Evolutionary conservation across 2,888 invertebrate species (phyloP).

Genomic region (Diplazon laetatorius): DNA sequence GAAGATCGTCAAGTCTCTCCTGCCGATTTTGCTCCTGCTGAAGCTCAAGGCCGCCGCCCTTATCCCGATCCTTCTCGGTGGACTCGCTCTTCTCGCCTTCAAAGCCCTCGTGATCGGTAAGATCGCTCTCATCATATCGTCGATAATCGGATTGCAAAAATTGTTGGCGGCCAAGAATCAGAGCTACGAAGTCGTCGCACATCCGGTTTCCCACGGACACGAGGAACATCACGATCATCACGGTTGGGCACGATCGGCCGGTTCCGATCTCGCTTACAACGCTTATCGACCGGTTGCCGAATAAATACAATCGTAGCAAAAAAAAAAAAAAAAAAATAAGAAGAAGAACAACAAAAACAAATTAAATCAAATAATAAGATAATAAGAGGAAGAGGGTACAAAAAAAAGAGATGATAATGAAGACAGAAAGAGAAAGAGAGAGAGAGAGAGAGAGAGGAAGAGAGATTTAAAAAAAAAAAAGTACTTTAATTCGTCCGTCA

Average conservation of each 20-base stretch:
- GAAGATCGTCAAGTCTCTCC: slow-evolving; percentile 90
- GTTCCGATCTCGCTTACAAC: slow-evolving; percentile 89
- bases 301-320: slow-evolving; percentile 65
- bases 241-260: slow-evolving; percentile 87
- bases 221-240: slow-evolving; percentile 85
- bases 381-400: neutral
- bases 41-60: slow-evolving; percentile 91
- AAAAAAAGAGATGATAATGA: slow-evolving; percentile 23
- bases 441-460: slow-evolving; percentile 43
- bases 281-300: slow-evolving; percentile 84
- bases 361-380: too few relatives aligned
- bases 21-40: slow-evolving; percentile 89
- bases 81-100: slow-evolving; percentile 90
- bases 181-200: slow-evolving; percentile 87
- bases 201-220: slow-evolving; percentile 76
- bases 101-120: slow-evolving; percentile 93
- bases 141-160: slow-evolving; percentile 91
- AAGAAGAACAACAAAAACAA: too few relatives aligned
- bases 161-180: slow-evolving; percentile 86
- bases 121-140: slow-evolving; percentile 90
- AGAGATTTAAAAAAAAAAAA: too few relatives aligned
- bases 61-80: slow-evolving; percentile 90
- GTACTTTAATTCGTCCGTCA: slow-evolving; percentile 54
- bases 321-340: too few relatives aligned
- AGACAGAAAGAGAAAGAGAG: slow-evolving; percentile 42